Percentiles rank a stretch among this genome's conserved stretches.
Evolutionary conservation across 1,140 invertebrate genomes (phyloP).

Genomic region (Drosophila varians): DNA sequence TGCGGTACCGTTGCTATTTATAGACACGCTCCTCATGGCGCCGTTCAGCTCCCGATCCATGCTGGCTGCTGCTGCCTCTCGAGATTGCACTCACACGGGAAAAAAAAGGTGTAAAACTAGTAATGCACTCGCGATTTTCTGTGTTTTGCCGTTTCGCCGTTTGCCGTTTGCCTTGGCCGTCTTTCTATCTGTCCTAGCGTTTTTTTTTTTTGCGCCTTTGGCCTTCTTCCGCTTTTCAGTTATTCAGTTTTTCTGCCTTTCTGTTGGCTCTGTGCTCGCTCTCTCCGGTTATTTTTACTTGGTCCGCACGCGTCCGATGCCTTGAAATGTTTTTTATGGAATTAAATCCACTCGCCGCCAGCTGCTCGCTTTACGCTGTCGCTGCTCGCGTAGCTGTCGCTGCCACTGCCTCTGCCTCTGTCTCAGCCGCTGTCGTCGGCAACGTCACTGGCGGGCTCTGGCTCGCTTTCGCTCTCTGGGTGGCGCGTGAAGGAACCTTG

Average conservation of each 20-base stretch:
- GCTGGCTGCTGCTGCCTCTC: constrained; percentile 11
- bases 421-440: constrained; percentile 10
- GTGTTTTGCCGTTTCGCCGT: not conserved
- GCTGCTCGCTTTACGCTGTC: constrained; percentile 48
- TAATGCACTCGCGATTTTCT: constrained; percentile 31
- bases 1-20: constrained; percentile 74
- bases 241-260: constrained; percentile 6
- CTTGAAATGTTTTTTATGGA: constrained; percentile 79
- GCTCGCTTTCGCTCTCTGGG: constrained; percentile 23
- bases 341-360: constrained; percentile 68
- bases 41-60: constrained; percentile 82
- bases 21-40: constrained; percentile 79
- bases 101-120: constrained; percentile 31
- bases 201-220: constrained; percentile 30
- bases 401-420: constrained; percentile 18
- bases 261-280: constrained; percentile 14
- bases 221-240: constrained; percentile 24
- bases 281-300: constrained; percentile 45
- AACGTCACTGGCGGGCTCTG: constrained; percentile 1
- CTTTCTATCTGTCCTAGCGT: constrained; percentile 13
- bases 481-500: constrained; percentile 83
- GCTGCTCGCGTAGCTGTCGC: constrained; percentile 22
- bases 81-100: constrained; percentile 31
- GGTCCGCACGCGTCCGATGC: constrained; percentile 77
- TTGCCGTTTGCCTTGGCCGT: constrained; percentile 18